Evolutionary conservation across 2,113 vertebrate species (phyloP), one percentile per base, ranked within the genome.

Genomic region (Amazona vittata): DNA sequence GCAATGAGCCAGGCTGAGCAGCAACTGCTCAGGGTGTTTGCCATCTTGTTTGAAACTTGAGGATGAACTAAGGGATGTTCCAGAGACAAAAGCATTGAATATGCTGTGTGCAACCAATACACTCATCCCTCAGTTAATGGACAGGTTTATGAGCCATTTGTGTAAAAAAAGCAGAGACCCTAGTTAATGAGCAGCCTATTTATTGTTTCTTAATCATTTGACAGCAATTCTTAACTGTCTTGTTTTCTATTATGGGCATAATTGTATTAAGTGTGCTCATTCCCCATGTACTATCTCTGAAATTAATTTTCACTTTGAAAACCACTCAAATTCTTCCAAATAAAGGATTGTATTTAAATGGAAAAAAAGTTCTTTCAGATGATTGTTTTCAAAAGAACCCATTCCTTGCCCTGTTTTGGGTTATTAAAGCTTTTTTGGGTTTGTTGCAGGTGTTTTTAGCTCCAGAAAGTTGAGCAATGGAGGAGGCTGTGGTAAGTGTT

Each of bases 201-300:
- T 81, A 82, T 84, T 95, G 83, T 84, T 91, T 93, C 86, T 93
- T 87, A 79, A 65, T 94, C 8, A 16, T 85, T 87, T 94, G 89
- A 76, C 81, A 96, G 65, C 29, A 76, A 52, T 60, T 82, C 33
- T 8, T 84, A 93, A 64, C 21, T 6, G 67, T 47, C 62, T 91
- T 82, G 68, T 43, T 83, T 96, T 63, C 50, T 87, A 4, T 92
- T 92, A 84, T 2, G 77, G 73, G 14, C 41, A 60, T 31, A 84
- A 93, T 68, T 93, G 69, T 33, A 41, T 69, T 64, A 39, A 90
- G 35, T 41, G 57, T 86, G 55, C 44, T 91, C 4, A 0, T 73
- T 92, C 69, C 55, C 50, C 26, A 47, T 64, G 73, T 71, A 33
- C 47, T 89, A 28, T 47, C 35, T 86, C 83, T 84, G 77, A 95